Evolutionary conservation across 2,888 invertebrate species (phyloP).

Genomic region (Drosophila subquinaria): DNA sequence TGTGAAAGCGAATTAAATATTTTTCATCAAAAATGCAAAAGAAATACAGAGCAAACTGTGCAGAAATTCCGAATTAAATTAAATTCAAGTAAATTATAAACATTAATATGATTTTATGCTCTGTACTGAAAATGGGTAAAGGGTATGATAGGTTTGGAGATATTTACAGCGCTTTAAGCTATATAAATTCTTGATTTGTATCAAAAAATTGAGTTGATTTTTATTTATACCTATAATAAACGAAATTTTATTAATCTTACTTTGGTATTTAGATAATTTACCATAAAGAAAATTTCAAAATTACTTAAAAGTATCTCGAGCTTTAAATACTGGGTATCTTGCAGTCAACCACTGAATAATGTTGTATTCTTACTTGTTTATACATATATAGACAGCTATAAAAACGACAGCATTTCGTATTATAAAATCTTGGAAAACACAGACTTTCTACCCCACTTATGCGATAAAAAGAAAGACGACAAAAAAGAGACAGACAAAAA

Average conservation of each 20-base stretch:
- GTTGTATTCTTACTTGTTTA: background rate
- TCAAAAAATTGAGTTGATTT: too few relatives aligned
- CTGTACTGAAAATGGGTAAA: background rate
- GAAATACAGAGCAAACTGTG: slow-evolving; percentile 1
- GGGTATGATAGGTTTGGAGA: background rate
- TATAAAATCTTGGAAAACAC: slow-evolving; percentile 17
- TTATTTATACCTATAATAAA: too few relatives aligned
- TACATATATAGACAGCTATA: slow-evolving; percentile 1
- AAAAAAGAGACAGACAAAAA: background rate
- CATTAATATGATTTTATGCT: background rate
- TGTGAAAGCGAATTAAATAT: slow-evolving; percentile 46
- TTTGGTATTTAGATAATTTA: background rate
- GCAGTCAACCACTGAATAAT: background rate
- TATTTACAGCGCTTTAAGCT: background rate
- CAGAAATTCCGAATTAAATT: slow-evolving; percentile 18
- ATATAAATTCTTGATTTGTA: too few relatives aligned
- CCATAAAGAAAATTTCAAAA: too few relatives aligned
- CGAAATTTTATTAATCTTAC: too few relatives aligned
- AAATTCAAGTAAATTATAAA: slow-evolving; percentile 8
- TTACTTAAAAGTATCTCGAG: background rate
- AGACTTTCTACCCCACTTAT: slow-evolving; percentile 40
- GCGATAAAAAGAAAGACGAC: background rate
- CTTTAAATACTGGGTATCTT: background rate
- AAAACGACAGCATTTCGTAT: slow-evolving; percentile 8
- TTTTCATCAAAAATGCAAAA: slow-evolving; percentile 33